Base-by-base conservation (phyloP, 2,888 invertebrate genomes). In the Ctena decussata region DNA sequence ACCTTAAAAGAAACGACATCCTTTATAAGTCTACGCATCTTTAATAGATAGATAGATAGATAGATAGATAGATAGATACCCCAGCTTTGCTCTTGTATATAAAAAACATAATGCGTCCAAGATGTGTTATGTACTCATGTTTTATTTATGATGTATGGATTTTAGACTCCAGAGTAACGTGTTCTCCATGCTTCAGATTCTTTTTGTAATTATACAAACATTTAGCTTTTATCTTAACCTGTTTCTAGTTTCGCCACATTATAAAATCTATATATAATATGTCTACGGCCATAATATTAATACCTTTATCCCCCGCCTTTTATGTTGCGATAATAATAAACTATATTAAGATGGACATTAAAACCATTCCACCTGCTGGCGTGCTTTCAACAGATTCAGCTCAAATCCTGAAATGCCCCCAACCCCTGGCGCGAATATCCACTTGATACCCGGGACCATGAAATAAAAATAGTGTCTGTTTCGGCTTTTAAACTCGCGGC, bases 381-480 rank as follows among this genome's bases (percentile, higher is more conserved):
- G 18, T 12, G 35, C 2, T 65, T 65, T 65, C 65, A 21, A 65
- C 65, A 65, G 32, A 65, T 30, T 57, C 57, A 27, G 27, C 57
- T 57, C 8, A 15, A 27, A 32, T 65, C 65, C 35, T 35, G 65
- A 65, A 65, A 65, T 65, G 35, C 35, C 72, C 41, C 72, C 72
- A 44, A 37, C 39, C 72, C 72, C 72, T 46, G 27, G 21, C 1
- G 72, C 41, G 72, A 41, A 30, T 15, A 72, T 72, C 46, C 72
- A 72, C 72, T 72, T 72, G 72, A 72, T 72, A 27, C 72, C 6
- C 2, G 6, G 30, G 44, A 15, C 21, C 8, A 30, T 35, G 27
- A 72, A 72, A 46, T 72, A 46, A 46, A 46, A 72, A 39, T n/a
- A 46, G 72, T 27, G 72, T 72, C 72, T 72, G 72, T 39, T 72